These are phyloP conservation scores for Leucoptera coffeella DNA, from an alignment of 2,888 invertebrate genomes.

Conservation along the genomic window DNA sequence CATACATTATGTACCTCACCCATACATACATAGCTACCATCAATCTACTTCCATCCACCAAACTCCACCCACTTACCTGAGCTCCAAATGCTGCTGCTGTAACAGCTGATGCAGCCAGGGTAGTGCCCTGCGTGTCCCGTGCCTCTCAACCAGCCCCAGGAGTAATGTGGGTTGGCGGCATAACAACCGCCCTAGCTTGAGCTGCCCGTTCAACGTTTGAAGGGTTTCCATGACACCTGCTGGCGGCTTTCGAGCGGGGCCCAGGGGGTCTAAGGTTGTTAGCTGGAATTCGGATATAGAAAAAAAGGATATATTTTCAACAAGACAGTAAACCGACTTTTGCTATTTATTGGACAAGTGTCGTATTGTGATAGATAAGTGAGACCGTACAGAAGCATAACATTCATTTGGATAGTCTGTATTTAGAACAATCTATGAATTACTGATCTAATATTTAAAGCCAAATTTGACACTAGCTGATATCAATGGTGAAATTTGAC, in stretches of 20 bases:
- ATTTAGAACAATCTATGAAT: not conserved
- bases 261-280: slow-evolving; percentile 80
- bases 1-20: no score
- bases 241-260: slow-evolving; percentile 78
- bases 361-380: no score
- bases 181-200: slow-evolving; percentile 81
- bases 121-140: slow-evolving; percentile 88
- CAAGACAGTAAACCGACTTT: no score
- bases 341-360: no score
- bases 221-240: slow-evolving; percentile 71
- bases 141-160: slow-evolving; percentile 84
- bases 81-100: slow-evolving; percentile 82
- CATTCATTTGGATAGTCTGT: no score
- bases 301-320: no score
- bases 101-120: slow-evolving; percentile 95
- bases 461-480: no score
- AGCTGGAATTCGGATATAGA: no score
- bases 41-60: not conserved
- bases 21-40: no score
- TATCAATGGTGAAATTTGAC: no score
- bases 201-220: slow-evolving; percentile 66
- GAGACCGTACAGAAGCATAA: no score
- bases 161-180: slow-evolving; percentile 91
- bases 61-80: slow-evolving; percentile 36
- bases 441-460: not conserved